Evolutionary conservation across 2,113 vertebrate species (phyloP).

Genomic region (Ciconia boyciana): DNA sequence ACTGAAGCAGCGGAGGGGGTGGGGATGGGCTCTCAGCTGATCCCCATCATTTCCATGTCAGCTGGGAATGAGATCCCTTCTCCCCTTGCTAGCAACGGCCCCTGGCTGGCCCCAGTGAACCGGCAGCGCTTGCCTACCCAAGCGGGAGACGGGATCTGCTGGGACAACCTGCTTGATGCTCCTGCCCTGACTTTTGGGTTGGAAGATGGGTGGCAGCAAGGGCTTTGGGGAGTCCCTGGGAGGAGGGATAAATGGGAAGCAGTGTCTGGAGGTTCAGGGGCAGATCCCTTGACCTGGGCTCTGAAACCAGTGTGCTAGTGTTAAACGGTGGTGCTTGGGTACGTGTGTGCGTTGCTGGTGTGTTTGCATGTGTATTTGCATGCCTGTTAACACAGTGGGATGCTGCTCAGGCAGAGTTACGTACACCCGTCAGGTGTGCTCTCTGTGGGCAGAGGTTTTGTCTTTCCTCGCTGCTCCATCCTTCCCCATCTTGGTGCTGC

Average conservation of each 20-base stretch:
- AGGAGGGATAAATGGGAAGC: not conserved
- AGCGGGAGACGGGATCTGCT: not conserved
- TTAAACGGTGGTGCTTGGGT: accelerated
- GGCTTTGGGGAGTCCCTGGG: not conserved
- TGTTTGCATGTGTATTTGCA: not conserved
- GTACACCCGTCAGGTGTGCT: accelerated
- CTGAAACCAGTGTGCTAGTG: not conserved
- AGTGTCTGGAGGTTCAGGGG: accelerated
- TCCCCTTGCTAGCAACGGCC: not conserved
- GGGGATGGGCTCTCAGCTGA: not conserved
- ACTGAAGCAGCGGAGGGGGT: not conserved
- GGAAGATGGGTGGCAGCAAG: not conserved
- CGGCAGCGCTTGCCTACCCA: accelerated
- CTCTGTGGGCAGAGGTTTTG: not conserved
- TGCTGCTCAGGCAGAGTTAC: not conserved
- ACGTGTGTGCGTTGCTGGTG: not conserved
- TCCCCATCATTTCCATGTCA: not conserved
- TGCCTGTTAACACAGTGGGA: not conserved
- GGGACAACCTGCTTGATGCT: not conserved
- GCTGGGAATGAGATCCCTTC: not conserved
- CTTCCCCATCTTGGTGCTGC: not conserved
- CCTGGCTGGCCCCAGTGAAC: not conserved
- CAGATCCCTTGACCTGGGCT: not conserved
- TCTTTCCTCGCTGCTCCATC: not conserved
- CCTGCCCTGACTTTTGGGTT: not conserved